Base-by-base conservation (phyloP, 2,888 invertebrate genomes). In the Cataglyphis altisquamis region DNA sequence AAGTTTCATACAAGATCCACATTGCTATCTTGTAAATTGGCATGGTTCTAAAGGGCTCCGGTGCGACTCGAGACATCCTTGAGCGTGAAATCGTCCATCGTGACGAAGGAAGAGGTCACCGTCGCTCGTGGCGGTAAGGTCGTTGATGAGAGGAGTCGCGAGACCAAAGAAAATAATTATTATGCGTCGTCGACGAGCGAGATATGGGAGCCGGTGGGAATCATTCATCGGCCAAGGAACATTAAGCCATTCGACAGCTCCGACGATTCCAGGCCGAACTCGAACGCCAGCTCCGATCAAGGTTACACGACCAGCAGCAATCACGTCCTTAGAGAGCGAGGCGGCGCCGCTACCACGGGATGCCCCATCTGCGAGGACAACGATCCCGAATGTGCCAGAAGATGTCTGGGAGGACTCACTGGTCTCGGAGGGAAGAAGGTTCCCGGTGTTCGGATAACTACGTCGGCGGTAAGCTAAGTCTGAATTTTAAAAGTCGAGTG, bases 131-230 rank as follows among this genome's bases (percentile, higher is more conserved):
- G 96, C 84, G 97, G 97, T 1, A 96, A 96, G 89, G 95, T 97
- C 82, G 96, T 97, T n/a, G 97, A 97, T 93, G 97, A 97, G 92
- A 94, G 97, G 8, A 96, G 96, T 84, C 95, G 96, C 72, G 97
- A 97, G 94, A 97, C 96, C 57, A 97, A 97, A 94, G 97, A 97
- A 91, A 96, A 97, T 93, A 97, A 97, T 93, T 96, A 96, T 91
- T 97, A 97, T 93, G 96, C 96, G 67, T 97, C 96, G 91, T 96
- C 96, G 68, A 96, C 96, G 73, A 96, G 96, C 86, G 97, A 97
- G 94, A 96, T 97, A 86, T 97, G 96, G 96, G 96, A 97, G 92
- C 97, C 97, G 12, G 93, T 95, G 39, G 94, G 94, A 62, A 94
- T 94, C 48, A 89, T 94, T 5, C 94, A 94, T 74, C 93, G 94